Evolutionary conservation across 2,888 invertebrate genomes (phyloP).

Genomic region (Adelognathus sp.): DNA sequence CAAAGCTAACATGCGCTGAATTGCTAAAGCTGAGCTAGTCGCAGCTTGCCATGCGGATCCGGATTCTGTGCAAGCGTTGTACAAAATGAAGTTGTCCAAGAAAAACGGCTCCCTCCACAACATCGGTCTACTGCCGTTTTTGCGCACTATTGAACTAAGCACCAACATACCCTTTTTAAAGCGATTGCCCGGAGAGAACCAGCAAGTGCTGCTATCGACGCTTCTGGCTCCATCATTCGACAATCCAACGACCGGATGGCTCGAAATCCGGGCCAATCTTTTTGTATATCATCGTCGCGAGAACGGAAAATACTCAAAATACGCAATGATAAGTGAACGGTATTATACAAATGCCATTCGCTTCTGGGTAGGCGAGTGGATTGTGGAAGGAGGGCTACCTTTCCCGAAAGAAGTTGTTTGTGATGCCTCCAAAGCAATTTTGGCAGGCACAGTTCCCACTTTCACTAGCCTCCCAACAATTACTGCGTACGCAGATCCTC

Average conservation of each 20-base stretch:
- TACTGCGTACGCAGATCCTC: constrained; percentile 36
- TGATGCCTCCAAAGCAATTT: constrained; percentile 40
- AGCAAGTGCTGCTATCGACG: constrained; percentile 46
- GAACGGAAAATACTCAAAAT: constrained; percentile 22
- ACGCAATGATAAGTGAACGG: constrained; percentile 53
- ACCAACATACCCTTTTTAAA: constrained; percentile 39
- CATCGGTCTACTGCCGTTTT: constrained; percentile 53
- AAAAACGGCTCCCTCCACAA: constrained; percentile 25
- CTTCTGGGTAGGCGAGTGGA: constrained; percentile 55
- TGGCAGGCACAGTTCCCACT: constrained; percentile 28
- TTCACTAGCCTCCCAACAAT: constrained; percentile 29
- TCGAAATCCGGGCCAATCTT: constrained; percentile 39
- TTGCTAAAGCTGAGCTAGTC: constrained; percentile 35
- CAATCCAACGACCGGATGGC: constrained; percentile 19
- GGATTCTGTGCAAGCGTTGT: constrained; percentile 41
- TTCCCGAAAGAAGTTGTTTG: constrained; percentile 51
- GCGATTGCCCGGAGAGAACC: constrained; percentile 10
- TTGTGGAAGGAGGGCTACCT: constrained; percentile 31
- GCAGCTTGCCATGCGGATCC: constrained; percentile 15
- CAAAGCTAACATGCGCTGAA: constrained; percentile 15
- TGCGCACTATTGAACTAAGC: constrained; percentile 48
- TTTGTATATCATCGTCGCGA: constrained; percentile 47
- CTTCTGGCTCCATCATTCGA: constrained; percentile 49
- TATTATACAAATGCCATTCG: constrained; percentile 44
- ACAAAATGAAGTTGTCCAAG: neutral